These are phyloP conservation scores for Coregonus suidteri DNA, from an alignment of 2,797 vertebrate species.

Conservation along the genomic window DNA sequence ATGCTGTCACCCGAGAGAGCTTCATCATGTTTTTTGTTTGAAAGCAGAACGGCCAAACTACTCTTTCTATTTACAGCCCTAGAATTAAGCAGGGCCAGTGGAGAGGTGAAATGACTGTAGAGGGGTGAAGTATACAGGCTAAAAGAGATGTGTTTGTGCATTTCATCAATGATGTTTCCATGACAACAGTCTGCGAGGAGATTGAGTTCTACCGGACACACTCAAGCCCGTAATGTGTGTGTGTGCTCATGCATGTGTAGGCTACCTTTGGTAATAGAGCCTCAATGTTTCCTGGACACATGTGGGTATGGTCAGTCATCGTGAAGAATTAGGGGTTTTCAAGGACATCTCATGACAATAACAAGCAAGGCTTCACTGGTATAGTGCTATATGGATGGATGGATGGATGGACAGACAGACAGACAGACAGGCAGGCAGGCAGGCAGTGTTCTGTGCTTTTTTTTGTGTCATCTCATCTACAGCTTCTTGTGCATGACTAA, in stretches of 20 bases:
- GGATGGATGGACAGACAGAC: too few relatives aligned
- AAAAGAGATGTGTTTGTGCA: neutral
- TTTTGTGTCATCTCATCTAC: neutral
- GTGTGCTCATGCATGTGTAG: neutral
- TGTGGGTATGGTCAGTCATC: neutral
- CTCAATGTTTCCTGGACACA: too few relatives aligned
- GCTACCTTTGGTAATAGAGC: too few relatives aligned
- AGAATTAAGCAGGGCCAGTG: neutral
- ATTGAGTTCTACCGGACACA: neutral
- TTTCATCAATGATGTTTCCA: constrained; percentile 3
- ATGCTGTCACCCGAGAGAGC: too few relatives aligned
- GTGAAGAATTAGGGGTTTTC: neutral
- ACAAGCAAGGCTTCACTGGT: neutral
- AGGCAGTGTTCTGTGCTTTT: neutral
- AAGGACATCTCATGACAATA: neutral
- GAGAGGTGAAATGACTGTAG: neutral
- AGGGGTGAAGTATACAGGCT: neutral
- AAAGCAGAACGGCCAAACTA: too few relatives aligned
- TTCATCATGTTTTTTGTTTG: too few relatives aligned
- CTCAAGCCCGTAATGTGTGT: too few relatives aligned
- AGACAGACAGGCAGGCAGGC: too few relatives aligned
- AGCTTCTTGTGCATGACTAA: neutral
- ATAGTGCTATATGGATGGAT: neutral
- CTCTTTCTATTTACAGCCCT: too few relatives aligned
- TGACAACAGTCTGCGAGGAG: neutral